A percentile compares a stretch with the other conserved stretches of the same genome.
Evolutionary conservation across 2,888 invertebrate species (phyloP).

Genomic region (Acanthosepion lycidas): DNA sequence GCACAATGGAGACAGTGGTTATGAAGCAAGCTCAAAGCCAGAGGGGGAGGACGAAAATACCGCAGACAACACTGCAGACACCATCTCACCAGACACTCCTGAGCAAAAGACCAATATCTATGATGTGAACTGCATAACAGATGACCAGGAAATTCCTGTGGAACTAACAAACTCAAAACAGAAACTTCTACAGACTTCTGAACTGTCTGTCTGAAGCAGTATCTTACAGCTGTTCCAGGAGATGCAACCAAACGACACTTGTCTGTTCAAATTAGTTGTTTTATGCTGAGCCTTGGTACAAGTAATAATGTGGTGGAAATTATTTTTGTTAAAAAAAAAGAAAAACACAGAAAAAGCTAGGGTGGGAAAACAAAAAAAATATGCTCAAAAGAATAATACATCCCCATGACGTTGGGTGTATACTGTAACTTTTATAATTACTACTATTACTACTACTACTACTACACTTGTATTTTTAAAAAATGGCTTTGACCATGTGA

Average conservation of each 20-base stretch:
- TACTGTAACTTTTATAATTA: neutral
- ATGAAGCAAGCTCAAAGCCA: slow-evolving; percentile 66
- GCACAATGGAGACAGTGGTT: slow-evolving; percentile 69
- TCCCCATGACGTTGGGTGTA: neutral
- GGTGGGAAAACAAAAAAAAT: neutral
- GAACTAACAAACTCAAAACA: slow-evolving; percentile 11
- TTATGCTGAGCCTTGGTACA: neutral
- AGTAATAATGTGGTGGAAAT: neutral
- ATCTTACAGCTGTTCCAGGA: too few species aligned
- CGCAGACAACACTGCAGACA: slow-evolving; percentile 55
- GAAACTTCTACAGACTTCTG: slow-evolving; percentile 35
- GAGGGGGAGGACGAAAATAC: slow-evolving; percentile 57
- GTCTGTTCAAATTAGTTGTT: neutral
- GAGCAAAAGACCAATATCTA: slow-evolving; percentile 34
- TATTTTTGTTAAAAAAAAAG: neutral
- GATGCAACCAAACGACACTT: neutral
- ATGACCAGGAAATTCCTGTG: neutral
- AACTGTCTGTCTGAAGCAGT: neutral
- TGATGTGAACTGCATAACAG: neutral
- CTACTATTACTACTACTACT: neutral
- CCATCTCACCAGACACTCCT: slow-evolving; percentile 49
- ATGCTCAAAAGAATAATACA: neutral
- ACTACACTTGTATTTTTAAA: neutral
- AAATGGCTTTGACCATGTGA: neutral
- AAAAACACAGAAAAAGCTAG: neutral